Conservation (phyloP, 2,797 vertebrate species). For the Sebastes hubbsi region DNA sequence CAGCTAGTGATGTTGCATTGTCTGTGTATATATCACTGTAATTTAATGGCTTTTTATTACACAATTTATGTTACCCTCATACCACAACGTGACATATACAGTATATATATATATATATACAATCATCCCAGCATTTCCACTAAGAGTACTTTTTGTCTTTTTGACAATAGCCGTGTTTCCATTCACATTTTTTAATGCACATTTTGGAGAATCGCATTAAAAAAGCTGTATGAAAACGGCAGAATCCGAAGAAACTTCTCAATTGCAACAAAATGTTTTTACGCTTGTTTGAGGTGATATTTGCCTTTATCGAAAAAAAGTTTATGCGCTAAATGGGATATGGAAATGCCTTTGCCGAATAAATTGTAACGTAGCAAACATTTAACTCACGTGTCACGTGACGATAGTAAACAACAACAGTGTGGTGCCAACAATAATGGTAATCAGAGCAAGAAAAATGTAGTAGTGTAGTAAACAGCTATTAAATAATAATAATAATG, state of each 20-base stretch:
- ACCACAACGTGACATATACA: not conserved
- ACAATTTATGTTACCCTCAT: not conserved
- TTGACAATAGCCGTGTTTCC: not conserved
- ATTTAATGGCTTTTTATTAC: constrained; percentile 10
- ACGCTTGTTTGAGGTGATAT: not conserved
- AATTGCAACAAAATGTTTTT: not conserved
- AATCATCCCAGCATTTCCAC: not conserved
- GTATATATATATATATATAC: not conserved
- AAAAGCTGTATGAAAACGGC: not conserved
- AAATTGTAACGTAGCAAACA: not conserved
- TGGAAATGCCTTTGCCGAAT: not conserved
- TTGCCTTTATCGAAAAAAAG: too few species aligned
- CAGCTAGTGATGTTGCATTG: constrained; percentile 7
- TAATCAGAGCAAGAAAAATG: too few species aligned
- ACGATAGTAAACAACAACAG: too few species aligned
- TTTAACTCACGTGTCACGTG: not conserved
- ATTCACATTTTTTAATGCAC: not conserved
- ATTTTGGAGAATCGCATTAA: not conserved
- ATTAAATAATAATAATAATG: too few species aligned
- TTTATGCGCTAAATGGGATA: not conserved
- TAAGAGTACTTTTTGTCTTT: not conserved
- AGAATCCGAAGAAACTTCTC: not conserved
- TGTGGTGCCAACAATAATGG: too few species aligned
- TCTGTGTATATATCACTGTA: constrained; percentile 11
- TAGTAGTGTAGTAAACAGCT: too few species aligned